These are phyloP conservation scores for Mactromeris polynyma DNA, from an alignment of 2,888 invertebrate species.

Conservation along the genomic window DNA sequence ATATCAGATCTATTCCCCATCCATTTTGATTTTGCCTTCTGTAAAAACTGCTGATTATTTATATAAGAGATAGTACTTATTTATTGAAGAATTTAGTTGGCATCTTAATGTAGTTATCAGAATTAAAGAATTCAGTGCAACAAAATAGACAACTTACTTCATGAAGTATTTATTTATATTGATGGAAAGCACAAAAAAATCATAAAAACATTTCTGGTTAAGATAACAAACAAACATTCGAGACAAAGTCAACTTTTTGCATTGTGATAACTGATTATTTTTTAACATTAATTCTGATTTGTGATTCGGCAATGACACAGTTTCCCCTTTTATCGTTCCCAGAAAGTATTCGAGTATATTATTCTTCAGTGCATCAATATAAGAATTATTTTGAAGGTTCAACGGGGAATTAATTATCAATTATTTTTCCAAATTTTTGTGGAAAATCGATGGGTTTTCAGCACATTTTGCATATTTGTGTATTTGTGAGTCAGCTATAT, in stretches of 20 bases:
- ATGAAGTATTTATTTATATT: background rate
- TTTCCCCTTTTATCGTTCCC: too few relatives aligned
- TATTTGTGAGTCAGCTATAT: too few relatives aligned
- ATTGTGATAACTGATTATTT: background rate
- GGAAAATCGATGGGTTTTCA: too few relatives aligned
- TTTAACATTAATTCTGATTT: too few relatives aligned
- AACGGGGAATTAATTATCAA: too few relatives aligned
- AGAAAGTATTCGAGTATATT: too few relatives aligned
- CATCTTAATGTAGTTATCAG: constrained; percentile 6
- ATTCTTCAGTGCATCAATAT: too few relatives aligned
- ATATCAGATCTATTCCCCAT: background rate
- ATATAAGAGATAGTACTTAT: background rate
- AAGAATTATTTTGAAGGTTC: too few relatives aligned
- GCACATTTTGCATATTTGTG: too few relatives aligned
- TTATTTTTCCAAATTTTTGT: too few relatives aligned
- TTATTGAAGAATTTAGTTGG: background rate
- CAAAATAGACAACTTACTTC: background rate
- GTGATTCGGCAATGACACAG: too few relatives aligned
- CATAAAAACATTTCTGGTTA: background rate
- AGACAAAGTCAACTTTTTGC: background rate
- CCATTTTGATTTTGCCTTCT: background rate
- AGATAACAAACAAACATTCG: background rate
- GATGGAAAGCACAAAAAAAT: background rate
- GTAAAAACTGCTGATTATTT: background rate
- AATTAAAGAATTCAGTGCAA: background rate